These are phyloP conservation scores for Steromphala cineraria DNA, from an alignment of 2,888 invertebrate genomes.

Conservation along the genomic window DNA sequence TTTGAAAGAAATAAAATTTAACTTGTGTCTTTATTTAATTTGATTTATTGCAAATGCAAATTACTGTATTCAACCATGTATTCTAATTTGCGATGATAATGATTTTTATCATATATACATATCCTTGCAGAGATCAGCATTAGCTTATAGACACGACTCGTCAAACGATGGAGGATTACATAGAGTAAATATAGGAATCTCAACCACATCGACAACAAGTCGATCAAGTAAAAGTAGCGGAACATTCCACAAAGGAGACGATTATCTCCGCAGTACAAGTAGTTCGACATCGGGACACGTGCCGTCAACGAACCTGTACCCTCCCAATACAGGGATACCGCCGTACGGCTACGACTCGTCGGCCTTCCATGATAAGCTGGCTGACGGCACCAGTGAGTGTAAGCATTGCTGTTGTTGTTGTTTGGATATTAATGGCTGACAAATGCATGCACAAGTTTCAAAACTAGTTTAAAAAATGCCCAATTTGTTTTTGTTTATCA, in stretches of 20 bases:
- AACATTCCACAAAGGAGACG: conserved; percentile 83
- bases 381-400: conserved; percentile 43
- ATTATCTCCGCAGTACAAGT: conserved; percentile 70
- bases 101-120: too few species aligned
- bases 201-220: conserved; percentile 95
- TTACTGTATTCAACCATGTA: too few species aligned
- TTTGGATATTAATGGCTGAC: too few species aligned
- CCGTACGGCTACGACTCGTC: conserved; percentile 65
- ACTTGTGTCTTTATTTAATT: too few species aligned
- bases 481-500: too few species aligned
- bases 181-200: conserved; percentile 85
- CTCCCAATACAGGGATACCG: conserved; percentile 53
- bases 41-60: too few species aligned
- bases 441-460: too few species aligned
- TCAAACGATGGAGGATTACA: conserved; percentile 72
- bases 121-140: conserved; percentile 82
- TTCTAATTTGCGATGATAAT: too few species aligned
- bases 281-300: conserved; percentile 72
- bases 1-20: too few species aligned
- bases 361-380: conserved; percentile 46
- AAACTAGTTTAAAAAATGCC: too few species aligned
- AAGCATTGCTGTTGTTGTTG: not conserved
- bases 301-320: conserved; percentile 48
- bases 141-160: conserved; percentile 84
- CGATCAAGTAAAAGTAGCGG: conserved; percentile 92